Base-by-base conservation (phyloP, 2,888 invertebrate species). In the Zaprionus bogoriensis region DNA sequence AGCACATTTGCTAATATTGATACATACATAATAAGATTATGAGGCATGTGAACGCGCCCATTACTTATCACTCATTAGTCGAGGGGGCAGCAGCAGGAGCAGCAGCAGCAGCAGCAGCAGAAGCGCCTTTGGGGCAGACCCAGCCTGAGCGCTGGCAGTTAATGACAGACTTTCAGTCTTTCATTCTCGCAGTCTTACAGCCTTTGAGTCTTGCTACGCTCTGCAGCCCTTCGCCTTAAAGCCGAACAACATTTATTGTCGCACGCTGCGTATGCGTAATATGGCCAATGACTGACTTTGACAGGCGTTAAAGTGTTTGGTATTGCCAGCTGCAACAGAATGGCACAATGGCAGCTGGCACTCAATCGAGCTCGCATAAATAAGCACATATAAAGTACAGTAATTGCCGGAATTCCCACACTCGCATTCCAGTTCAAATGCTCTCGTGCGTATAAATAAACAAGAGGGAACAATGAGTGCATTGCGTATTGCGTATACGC, bases 1-100 rank as follows among this genome's bases (percentile, higher is more conserved):
- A 50, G 67, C 60, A 63, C 74, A 77, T 77, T 77, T 60, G 54
- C 45, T 77, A 59, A 77, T 74, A 77, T 74, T 74, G 74, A 73
- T 74, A 79, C 77, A 71, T 67, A 79, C 68, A 77, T 77, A 79
- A 76, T 81, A 80, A 68, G 87, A 86, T 81, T 86, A 81, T 77
- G 80, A 64, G 68, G 60, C 67, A 82, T 73, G 86, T 76, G 79
- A 73, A 71, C 77, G 84, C 41, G 68, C 66, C 62, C 68, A 80
- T 86, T 77, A 75, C 67, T 83, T 86, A 72, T 72, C 53, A 50
- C 75, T 86, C 80, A 86, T 81, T 86, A 77, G 63, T 52, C 47
- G 66, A 30, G 17, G 41, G 19, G 51, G 20, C n/a, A n/a, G n/a
- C n/a, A 36, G 36, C 32, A 27, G 48, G 47, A 22, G 27, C n/a